Evolutionary conservation across 2,888 invertebrate genomes (phyloP), one percentile per base, ranked within the genome.

Genomic region (Drosophila paranaensis): DNA sequence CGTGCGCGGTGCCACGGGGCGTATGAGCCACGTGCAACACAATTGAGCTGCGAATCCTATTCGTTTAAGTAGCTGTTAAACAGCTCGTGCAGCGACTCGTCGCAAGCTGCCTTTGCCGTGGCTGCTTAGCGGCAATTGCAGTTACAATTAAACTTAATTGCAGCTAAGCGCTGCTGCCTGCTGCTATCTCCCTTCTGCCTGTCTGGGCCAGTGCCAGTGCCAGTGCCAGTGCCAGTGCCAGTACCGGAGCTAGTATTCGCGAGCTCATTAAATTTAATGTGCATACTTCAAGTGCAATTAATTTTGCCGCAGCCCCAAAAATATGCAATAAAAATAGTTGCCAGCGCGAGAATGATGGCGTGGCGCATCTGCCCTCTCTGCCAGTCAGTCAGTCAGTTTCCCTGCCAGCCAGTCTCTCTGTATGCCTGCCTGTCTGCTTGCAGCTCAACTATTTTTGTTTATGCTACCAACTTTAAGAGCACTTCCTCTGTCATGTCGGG

Each of bases 221-320:
- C 2, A n/a, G n/a, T n/a, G 6, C 30, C 30, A 1, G 30, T 6
- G 6, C 2, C 33, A 9, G 33, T 33, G 8, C 33, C 33, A 8
- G 33, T 42, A 9, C 42, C 42, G 48, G 51, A 65, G 65, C 43
- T 42, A 53, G 71, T 69, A 51, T 40, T 65, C 60, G 66, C 30
- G 37, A 82, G 85, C 84, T 85, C 84, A 88, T 85, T 85, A 85
- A 79, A 77, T 88, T 88, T 82, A 88, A 88, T 85, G 84, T 77
- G 77, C 83, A 84, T 83, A 84, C 83, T 81, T 84, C 75, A 79
- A 83, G 83, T 74, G 83, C 83, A 86, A 86, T 84, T 84, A 83
- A 81, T 86, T 86, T 77, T 71, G 70, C 73, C 65, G 45, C 74
- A 81, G 70, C 65, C 53, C 78, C 64, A 64, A 84, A 84, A 83